phyloP scores from a whole-genome alignment of 2,888 invertebrate genomes.

The Arctia plantaginis region DNA sequence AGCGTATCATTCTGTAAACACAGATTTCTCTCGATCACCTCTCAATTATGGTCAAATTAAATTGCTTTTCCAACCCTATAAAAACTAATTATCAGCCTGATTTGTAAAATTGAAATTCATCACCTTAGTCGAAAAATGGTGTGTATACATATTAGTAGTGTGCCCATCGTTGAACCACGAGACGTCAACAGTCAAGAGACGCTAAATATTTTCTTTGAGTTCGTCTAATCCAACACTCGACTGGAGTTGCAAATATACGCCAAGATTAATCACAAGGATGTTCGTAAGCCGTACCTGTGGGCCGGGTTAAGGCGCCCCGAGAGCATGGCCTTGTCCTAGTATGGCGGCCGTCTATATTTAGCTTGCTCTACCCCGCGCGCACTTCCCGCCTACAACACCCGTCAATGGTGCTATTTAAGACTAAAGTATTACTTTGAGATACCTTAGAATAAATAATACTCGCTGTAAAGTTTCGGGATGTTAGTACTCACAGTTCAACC shows the following conservation, averaged over 20 bases:
- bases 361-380: conserved; percentile 61
- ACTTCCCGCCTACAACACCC: conserved; percentile 57
- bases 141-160: conserved; percentile 12
- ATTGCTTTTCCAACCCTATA: conserved; percentile 8
- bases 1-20: conserved; percentile 41
- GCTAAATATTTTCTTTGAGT: conserved; percentile 64
- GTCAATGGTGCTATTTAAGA: conserved; percentile 81
- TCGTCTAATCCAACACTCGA: conserved; percentile 67
- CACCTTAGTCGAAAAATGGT: neutral
- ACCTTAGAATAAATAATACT: conserved; percentile 52
- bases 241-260: conserved; percentile 70
- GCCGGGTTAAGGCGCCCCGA: conserved; percentile 65
- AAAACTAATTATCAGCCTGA: neutral
- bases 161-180: conserved; percentile 38
- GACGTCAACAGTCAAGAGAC: conserved; percentile 54
- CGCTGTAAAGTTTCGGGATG: conserved; percentile 32
- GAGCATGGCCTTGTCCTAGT: conserved; percentile 79
- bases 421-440: conserved; percentile 56
- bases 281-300: conserved; percentile 70
- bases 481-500: neutral
- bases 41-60: conserved; percentile 9
- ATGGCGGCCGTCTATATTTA: conserved; percentile 81
- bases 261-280: conserved; percentile 79
- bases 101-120: neutral
- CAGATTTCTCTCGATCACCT: neutral